Evolutionary conservation across 2,888 invertebrate species (phyloP).

Genomic region (Tineola bisselliella): DNA sequence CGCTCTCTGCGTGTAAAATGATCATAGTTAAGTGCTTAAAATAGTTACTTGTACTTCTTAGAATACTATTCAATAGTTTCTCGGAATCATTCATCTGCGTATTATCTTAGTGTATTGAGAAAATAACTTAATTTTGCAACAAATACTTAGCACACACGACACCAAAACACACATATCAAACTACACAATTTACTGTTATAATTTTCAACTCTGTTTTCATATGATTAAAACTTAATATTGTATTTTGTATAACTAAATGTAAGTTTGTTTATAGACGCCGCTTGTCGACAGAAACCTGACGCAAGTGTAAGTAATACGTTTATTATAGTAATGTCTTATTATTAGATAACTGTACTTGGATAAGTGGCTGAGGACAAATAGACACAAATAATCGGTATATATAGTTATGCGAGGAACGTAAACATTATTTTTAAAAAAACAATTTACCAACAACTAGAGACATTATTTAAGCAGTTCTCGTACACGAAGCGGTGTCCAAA

Average conservation of each 20-base stretch:
- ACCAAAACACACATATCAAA: background rate
- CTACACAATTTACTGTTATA: background rate
- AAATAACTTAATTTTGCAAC: constrained; percentile 12
- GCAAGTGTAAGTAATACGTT: background rate
- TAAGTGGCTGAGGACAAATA: constrained; percentile 9
- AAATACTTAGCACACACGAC: constrained; percentile 3
- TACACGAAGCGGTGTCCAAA: constrained; percentile 1
- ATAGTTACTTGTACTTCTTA: background rate
- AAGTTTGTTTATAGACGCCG: background rate
- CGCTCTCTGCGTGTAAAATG: constrained; percentile 9
- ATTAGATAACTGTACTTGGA: constrained; percentile 7
- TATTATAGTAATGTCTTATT: constrained; percentile 13
- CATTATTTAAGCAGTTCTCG: background rate
- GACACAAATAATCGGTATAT: background rate
- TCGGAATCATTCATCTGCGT: background rate
- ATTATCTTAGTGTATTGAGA: constrained; percentile 12
- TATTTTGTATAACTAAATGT: background rate
- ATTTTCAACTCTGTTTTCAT: background rate
- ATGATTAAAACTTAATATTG: background rate
- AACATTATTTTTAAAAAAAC: background rate
- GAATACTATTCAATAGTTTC: constrained; percentile 10
- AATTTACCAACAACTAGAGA: background rate
- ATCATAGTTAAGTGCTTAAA: constrained; percentile 6
- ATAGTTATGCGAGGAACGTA: no score
- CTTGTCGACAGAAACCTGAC: constrained; percentile 5